These are phyloP conservation scores for Lutraria lutraria DNA, from an alignment of 2,888 invertebrate genomes.

Conservation along the genomic window DNA sequence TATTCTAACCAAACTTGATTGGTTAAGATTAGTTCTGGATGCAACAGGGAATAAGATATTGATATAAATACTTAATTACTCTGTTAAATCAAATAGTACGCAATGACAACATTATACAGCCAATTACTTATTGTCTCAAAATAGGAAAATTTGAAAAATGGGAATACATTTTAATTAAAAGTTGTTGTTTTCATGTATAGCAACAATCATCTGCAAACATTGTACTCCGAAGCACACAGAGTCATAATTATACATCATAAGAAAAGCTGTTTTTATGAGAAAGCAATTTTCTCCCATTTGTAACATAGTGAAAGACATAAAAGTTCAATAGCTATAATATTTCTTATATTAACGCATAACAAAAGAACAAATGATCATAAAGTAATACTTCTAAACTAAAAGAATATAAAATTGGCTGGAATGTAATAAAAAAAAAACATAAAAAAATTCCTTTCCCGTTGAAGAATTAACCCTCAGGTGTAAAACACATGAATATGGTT, in stretches of 20 bases:
- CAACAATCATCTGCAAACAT: neutral
- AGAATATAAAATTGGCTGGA: slow-evolving; percentile 5
- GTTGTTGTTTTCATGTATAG: neutral
- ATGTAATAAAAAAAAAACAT: slow-evolving; percentile 13
- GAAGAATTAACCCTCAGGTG: neutral
- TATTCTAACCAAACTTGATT: too few species aligned
- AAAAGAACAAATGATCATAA: slow-evolving; percentile 16
- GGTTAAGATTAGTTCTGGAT: too few species aligned
- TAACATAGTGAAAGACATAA: slow-evolving; percentile 3
- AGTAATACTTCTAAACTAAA: neutral
- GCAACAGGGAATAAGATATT: too few species aligned
- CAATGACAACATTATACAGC: too few species aligned
- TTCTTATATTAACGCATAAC: slow-evolving; percentile 16
- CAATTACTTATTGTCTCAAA: too few species aligned
- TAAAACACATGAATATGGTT: slow-evolving; percentile 11
- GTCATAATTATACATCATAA: neutral
- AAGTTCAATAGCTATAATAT: slow-evolving; percentile 45
- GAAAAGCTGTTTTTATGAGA: neutral
- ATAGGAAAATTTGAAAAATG: too few species aligned
- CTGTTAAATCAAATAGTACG: too few species aligned
- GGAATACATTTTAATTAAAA: too few species aligned
- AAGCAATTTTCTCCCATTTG: neutral
- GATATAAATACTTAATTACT: too few species aligned
- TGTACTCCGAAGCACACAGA: neutral
- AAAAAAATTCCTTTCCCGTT: neutral